phyloP scores from a whole-genome alignment of 2,888 invertebrate genomes.

The Apodemia zela region DNA sequence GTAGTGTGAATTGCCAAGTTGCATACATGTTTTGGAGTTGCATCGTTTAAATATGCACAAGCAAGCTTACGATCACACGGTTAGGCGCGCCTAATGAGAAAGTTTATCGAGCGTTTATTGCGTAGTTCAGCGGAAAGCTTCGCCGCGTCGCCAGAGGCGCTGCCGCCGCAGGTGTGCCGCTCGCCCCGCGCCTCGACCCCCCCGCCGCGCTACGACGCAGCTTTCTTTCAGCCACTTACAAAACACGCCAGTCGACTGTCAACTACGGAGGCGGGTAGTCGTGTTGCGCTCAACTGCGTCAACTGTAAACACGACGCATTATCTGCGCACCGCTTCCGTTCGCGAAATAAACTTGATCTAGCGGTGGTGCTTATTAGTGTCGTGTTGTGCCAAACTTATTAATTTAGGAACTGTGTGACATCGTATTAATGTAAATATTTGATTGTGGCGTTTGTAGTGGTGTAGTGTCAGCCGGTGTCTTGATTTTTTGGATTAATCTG shows the following conservation, averaged over 20 bases:
- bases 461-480: conserved; percentile 63
- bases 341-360: conserved; percentile 64
- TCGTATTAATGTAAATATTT: conserved; percentile 67
- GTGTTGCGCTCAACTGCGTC: conserved; percentile 53
- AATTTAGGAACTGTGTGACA: conserved; percentile 46
- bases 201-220: conserved; percentile 47
- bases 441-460: conserved; percentile 39
- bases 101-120: conserved; percentile 81
- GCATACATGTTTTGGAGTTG: conserved; percentile 59
- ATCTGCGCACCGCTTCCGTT: conserved; percentile 66
- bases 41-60: conserved; percentile 64
- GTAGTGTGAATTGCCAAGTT: conserved; percentile 51
- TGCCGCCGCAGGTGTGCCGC: conserved; percentile 69
- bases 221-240: conserved; percentile 46
- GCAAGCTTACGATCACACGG: conserved; percentile 77
- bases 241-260: conserved; percentile 70
- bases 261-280: conserved; percentile 57
- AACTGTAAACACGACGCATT: conserved; percentile 77
- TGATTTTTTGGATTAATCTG: conserved; percentile 53
- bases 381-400: conserved; percentile 70
- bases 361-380: conserved; percentile 50
- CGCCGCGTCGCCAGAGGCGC: conserved; percentile 54
- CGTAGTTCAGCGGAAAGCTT: conserved; percentile 77
- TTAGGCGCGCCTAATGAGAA: conserved; percentile 79
- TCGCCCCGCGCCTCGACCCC: conserved; percentile 42